phyloP scores from a whole-genome alignment of 1,140 invertebrate species.

The Papilio helenus region DNA sequence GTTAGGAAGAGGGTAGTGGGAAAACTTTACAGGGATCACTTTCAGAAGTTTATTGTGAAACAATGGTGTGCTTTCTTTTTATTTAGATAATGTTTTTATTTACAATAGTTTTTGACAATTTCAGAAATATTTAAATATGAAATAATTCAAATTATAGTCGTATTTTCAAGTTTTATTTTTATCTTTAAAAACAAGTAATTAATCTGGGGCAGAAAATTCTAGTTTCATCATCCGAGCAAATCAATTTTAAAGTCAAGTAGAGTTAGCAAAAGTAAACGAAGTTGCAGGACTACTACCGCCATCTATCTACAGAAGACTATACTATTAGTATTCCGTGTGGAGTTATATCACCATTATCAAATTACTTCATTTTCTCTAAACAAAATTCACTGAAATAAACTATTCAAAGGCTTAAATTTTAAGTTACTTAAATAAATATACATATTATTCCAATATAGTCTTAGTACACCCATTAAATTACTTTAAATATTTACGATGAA shows the following conservation, averaged over 20 bases:
- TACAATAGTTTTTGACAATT: background rate
- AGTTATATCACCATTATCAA: background rate
- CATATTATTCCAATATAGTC: background rate
- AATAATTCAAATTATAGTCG: background rate
- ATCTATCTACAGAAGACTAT: background rate
- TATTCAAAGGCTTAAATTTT: background rate
- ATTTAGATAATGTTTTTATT: background rate
- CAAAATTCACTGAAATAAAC: background rate
- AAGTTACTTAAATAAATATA: background rate
- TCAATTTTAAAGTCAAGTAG: background rate
- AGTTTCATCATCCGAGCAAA: background rate
- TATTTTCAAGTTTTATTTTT: background rate
- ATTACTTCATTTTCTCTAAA: background rate
- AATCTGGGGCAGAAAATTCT: background rate
- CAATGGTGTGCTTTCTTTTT: conserved; percentile 32
- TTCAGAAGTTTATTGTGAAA: conserved; percentile 49
- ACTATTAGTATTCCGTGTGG: background rate
- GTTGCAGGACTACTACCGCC: background rate
- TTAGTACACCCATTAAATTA: background rate
- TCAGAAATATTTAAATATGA: background rate
- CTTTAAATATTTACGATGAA: background rate
- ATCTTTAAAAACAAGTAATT: background rate
- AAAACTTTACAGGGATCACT: conserved; percentile 51
- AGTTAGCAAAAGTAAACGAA: background rate
- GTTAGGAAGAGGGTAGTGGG: conserved; percentile 47